phyloP scores from a whole-genome alignment of 2,888 invertebrate species.

The Caenorhabditis parvicauda region DNA sequence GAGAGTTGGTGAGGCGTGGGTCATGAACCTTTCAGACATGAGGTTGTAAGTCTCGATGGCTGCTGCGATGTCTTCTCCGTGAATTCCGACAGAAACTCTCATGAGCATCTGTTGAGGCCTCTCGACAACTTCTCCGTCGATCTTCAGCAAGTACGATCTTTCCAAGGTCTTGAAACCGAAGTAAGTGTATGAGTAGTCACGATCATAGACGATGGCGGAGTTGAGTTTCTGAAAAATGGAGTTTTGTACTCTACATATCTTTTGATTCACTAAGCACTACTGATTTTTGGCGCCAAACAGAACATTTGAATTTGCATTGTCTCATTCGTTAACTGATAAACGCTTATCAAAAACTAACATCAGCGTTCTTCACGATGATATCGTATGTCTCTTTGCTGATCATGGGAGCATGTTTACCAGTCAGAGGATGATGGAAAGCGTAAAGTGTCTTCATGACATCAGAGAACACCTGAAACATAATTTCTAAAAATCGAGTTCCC shows the following conservation, averaged over 20 bases:
- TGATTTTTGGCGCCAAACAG: neutral
- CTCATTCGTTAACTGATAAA: neutral
- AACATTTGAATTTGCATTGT: neutral
- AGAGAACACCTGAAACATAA: conserved; percentile 44
- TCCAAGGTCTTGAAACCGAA: conserved; percentile 99
- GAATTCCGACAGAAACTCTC: conserved; percentile 94
- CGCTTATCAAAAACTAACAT: conserved; percentile 64
- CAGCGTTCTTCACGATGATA: conserved; percentile 82
- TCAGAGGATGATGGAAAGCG: conserved; percentile 74
- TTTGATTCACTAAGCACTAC: neutral
- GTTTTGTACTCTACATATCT: neutral
- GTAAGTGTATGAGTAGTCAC: conserved; percentile 94
- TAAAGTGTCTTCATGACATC: conserved; percentile 84
- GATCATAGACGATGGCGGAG: conserved; percentile 91
- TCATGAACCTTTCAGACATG: conserved; percentile 90
- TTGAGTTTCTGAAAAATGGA: conserved; percentile 71
- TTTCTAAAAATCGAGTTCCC: conserved; percentile 1
- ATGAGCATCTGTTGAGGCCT: conserved; percentile 98
- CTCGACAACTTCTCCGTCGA: conserved; percentile 81
- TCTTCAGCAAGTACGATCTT: conserved; percentile 86
- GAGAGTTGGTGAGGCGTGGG: conserved; percentile 94
- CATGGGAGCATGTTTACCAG: conserved; percentile 76
- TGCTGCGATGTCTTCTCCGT: conserved; percentile 84
- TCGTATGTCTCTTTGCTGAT: conserved; percentile 80
- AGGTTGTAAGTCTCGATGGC: conserved; percentile 94